Percentiles rank a stretch among this genome's conserved stretches.
Evolutionary conservation across 2,888 invertebrate species (phyloP).

Genomic region (Poecilobothrus nobilitatus): DNA sequence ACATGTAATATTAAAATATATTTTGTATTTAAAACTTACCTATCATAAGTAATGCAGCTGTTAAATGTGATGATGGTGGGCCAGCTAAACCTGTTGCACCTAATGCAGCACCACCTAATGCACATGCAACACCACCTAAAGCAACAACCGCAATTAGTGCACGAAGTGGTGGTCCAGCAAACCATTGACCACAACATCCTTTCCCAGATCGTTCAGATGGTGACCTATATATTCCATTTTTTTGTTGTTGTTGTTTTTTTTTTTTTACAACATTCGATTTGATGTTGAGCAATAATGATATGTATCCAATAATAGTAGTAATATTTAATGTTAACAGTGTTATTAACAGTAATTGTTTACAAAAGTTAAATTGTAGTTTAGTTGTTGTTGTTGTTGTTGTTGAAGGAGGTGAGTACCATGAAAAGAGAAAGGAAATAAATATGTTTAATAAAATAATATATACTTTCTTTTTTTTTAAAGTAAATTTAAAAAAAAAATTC

Average conservation of each 20-base stretch:
- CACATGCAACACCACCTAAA: constrained; percentile 43
- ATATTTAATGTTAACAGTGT: too few relatives aligned
- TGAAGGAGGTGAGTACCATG: too few relatives aligned
- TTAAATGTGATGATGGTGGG: constrained; percentile 43
- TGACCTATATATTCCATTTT: constrained; percentile 31
- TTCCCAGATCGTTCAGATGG: constrained; percentile 45
- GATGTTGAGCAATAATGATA: neutral
- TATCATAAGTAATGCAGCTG: constrained; percentile 43
- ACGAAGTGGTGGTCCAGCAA: constrained; percentile 43
- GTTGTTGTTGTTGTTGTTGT: too few relatives aligned
- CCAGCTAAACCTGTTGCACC: constrained; percentile 43
- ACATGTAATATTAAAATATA: too few relatives aligned
- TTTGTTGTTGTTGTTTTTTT: too few relatives aligned
- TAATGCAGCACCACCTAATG: constrained; percentile 42
- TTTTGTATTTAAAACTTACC: constrained; percentile 31
- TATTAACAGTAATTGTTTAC: too few relatives aligned
- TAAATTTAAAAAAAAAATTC: too few relatives aligned
- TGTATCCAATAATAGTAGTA: neutral
- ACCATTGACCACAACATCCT: constrained; percentile 45
- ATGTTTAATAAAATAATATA: too few relatives aligned
- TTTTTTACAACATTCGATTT: too few relatives aligned
- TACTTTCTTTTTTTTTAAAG: too few relatives aligned
- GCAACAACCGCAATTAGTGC: constrained; percentile 44
- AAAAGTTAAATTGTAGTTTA: too few relatives aligned
- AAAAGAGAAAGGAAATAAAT: too few relatives aligned